Base-by-base conservation (phyloP, 2,888 invertebrate genomes). In the Thymelicus lineola region DNA sequence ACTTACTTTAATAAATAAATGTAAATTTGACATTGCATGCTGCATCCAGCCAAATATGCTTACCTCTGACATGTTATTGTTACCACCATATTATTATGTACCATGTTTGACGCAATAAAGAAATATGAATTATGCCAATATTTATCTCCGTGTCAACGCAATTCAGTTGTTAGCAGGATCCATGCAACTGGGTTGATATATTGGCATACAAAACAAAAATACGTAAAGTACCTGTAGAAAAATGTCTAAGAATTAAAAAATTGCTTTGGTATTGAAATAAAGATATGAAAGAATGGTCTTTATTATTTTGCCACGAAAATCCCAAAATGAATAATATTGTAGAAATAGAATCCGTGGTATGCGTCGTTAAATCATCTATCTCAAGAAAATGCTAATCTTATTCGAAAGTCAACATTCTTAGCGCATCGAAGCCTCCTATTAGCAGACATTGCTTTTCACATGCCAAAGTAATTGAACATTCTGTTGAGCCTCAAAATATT, bases 401-500 rank as follows among this genome's bases (percentile, higher is more conserved):
- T 77, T 80, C 76, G 79, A 76, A 76, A 82, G 82, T 72, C 77
- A 75, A 77, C 79, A 85, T 86, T 85, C 85, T 78, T 72, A 62
- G 74, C 70, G 72, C 73, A 75, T 80, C 76, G 74, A 73, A 71
- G 63, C 75, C 76, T 78, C 75, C 81, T 80, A 79, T 82, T 80
- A 81, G 70, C 78, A 80, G 75, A 76, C 80, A 75, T 76, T 75
- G 78, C 77, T 78, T 77, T 78, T 77, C 81, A 82, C 83, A 84
- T 86, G 79, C 81, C 85, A 75, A 81, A 80, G 84, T 87, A 86
- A 89, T 87, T 87, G 86, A 85, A 88, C 85, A 87, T 87, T 87
- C 85, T 86, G 77, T 79, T 77, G 76, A 74, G 79, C 77, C 78
- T 84, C 80, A 81, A 82, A 85, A 88, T 88, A 86, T 86, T 86